A percentile compares a stretch with the other conserved stretches of the same genome.
Evolutionary conservation across 2,113 vertebrate species (phyloP).

Genomic region (Epinephelus cyanopodus): DNA sequence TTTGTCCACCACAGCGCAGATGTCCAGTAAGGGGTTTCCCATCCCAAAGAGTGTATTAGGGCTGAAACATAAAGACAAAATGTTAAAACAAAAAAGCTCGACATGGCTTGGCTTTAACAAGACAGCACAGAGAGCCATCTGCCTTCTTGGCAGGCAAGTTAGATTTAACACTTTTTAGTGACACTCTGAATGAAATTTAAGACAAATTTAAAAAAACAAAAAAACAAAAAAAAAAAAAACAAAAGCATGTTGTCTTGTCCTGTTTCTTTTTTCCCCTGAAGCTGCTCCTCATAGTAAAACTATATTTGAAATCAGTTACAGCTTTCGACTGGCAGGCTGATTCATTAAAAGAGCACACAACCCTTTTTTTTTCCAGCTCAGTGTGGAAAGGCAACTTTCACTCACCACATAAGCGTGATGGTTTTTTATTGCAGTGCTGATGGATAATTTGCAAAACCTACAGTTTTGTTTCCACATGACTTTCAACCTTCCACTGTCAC

Average conservation of each 20-base stretch:
- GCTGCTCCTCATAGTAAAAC: too few species aligned
- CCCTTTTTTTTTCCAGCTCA: not conserved
- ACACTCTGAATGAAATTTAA: too few species aligned
- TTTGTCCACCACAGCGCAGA: constrained; percentile 95
- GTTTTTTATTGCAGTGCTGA: not conserved
- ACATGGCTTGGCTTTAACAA: not conserved
- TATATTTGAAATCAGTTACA: too few species aligned
- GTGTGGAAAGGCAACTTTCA: not conserved
- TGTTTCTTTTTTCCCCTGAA: too few species aligned
- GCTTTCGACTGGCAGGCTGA: too few species aligned
- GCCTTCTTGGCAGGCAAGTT: too few species aligned
- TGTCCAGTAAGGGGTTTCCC: constrained; percentile 98
- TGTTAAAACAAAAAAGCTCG: constrained; percentile 8
- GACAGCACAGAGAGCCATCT: not conserved
- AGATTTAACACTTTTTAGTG: too few species aligned
- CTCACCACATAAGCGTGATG: not conserved
- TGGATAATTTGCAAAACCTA: not conserved
- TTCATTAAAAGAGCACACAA: not conserved
- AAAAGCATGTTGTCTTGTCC: too few species aligned
- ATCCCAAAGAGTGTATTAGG: constrained; percentile 97
- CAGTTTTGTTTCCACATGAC: constrained; percentile 32
- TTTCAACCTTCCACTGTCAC: constrained; percentile 1
- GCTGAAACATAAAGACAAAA: constrained; percentile 82
- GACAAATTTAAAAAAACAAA: too few species aligned
- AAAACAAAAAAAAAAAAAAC: too few species aligned